phyloP scores from a whole-genome alignment of 2,888 invertebrate species.

The Polyommatus iphigenia region DNA sequence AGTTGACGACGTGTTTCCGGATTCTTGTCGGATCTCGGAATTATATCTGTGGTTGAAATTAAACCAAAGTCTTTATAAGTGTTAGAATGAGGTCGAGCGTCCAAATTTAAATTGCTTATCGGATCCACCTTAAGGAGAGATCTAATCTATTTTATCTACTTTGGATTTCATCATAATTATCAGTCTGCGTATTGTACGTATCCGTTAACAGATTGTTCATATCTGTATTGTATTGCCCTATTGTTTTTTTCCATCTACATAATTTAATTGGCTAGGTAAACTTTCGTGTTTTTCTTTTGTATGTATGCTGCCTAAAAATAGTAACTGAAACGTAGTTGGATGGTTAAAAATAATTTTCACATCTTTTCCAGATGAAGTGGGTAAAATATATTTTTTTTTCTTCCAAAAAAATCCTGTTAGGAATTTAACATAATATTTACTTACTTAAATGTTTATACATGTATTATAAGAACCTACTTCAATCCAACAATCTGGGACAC shows the following conservation, averaged over 20 bases:
- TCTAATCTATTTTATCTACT: slow-evolving; percentile 20
- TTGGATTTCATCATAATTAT: slow-evolving; percentile 20
- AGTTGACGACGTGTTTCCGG: background rate
- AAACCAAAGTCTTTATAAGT: background rate
- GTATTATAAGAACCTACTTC: background rate
- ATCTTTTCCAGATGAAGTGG: background rate
- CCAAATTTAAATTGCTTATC: slow-evolving; percentile 26
- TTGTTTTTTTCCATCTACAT: background rate
- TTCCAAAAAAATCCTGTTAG: background rate
- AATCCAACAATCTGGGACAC: background rate
- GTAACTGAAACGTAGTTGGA: background rate
- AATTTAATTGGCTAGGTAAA: background rate
- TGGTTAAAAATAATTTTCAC: background rate
- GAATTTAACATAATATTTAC: background rate
- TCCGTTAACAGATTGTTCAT: background rate
- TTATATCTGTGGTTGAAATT: slow-evolving; percentile 25
- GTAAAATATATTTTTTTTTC: background rate
- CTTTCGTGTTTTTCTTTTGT: too few species aligned
- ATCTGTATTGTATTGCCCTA: background rate
- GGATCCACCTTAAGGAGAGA: slow-evolving; percentile 5
- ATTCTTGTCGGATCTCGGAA: slow-evolving; percentile 22
- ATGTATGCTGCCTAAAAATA: background rate
- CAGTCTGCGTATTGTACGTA: background rate
- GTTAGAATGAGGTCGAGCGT: slow-evolving; percentile 9
- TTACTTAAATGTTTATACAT: background rate